phyloP scores from a whole-genome alignment of 2,113 vertebrate species.

The Halichoerus grypus region DNA sequence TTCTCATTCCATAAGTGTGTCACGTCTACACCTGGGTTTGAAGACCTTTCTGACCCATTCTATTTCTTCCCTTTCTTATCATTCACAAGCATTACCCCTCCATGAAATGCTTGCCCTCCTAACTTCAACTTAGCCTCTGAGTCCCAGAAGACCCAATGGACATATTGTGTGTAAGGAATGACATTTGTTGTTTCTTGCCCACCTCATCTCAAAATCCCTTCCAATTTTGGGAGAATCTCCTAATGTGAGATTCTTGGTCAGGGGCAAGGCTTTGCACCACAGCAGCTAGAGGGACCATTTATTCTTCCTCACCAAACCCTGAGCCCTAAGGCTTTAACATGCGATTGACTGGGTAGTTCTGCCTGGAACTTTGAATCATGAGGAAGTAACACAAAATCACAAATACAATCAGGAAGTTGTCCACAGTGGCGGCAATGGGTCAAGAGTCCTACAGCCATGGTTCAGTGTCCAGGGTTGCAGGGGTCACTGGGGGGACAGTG shows the following conservation, averaged over 20 bases:
- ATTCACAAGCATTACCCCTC: not conserved
- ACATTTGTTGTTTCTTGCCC: not conserved
- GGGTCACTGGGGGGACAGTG: not conserved
- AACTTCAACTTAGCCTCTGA: not conserved
- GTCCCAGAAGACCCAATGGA: not conserved
- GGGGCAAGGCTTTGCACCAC: not conserved
- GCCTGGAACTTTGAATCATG: not conserved
- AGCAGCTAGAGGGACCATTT: not conserved
- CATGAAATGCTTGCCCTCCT: not conserved
- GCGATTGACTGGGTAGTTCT: not conserved
- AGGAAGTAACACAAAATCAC: not conserved
- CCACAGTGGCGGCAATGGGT: not conserved
- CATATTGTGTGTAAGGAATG: not conserved
- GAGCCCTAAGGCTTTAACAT: not conserved
- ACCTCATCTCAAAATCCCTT: not conserved
- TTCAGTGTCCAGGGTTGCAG: not conserved
- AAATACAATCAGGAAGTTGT: not conserved
- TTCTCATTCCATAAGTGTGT: not conserved
- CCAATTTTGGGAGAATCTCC: not conserved
- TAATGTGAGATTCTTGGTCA: not conserved
- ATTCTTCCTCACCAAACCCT: not conserved
- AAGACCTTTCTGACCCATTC: not conserved
- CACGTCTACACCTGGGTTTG: not conserved
- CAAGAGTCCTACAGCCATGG: not conserved
- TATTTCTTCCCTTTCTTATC: not conserved